phyloP scores from a whole-genome alignment of 2,888 invertebrate genomes.

The Phortica magna region DNA sequence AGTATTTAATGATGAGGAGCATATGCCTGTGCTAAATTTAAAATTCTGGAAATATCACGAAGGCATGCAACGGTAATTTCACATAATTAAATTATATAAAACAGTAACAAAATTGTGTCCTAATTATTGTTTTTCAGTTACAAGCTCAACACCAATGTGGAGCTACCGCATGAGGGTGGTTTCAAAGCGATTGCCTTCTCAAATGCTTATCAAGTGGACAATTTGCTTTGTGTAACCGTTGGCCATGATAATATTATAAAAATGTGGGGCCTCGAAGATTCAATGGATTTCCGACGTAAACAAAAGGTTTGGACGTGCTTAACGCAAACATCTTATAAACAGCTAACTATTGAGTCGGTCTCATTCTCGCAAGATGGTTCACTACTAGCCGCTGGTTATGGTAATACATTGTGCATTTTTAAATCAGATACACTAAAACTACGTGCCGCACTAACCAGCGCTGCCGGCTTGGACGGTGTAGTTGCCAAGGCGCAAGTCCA shows the following conservation, averaged over 20 bases:
- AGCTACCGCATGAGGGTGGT: constrained; percentile 83
- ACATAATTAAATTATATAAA: background rate
- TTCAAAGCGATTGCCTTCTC: constrained; percentile 82
- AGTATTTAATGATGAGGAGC: constrained; percentile 81
- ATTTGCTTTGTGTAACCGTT: constrained; percentile 82
- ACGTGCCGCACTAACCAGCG: constrained; percentile 80
- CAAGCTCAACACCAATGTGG: constrained; percentile 85
- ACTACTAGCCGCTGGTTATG: constrained; percentile 85
- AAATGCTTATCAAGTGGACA: constrained; percentile 79
- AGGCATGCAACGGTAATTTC: constrained; percentile 80
- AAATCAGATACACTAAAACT: constrained; percentile 81
- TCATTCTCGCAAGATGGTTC: constrained; percentile 89
- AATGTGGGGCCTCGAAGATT: constrained; percentile 83
- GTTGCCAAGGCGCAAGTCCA: constrained; percentile 70
- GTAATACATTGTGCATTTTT: constrained; percentile 84
- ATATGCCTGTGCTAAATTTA: constrained; percentile 82
- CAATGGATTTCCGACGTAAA: constrained; percentile 80
- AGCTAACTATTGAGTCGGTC: constrained; percentile 80
- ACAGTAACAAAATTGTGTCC: background rate
- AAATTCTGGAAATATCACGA: constrained; percentile 87
- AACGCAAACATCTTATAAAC: constrained; percentile 82
- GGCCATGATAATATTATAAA: constrained; percentile 85
- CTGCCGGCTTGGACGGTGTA: constrained; percentile 71
- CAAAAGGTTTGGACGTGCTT: constrained; percentile 84
- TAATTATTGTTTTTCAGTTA: constrained; percentile 80